These are phyloP conservation scores for Cephalopachus bancanus DNA, from an alignment of 2,797 vertebrate species.

Conservation along the genomic window DNA sequence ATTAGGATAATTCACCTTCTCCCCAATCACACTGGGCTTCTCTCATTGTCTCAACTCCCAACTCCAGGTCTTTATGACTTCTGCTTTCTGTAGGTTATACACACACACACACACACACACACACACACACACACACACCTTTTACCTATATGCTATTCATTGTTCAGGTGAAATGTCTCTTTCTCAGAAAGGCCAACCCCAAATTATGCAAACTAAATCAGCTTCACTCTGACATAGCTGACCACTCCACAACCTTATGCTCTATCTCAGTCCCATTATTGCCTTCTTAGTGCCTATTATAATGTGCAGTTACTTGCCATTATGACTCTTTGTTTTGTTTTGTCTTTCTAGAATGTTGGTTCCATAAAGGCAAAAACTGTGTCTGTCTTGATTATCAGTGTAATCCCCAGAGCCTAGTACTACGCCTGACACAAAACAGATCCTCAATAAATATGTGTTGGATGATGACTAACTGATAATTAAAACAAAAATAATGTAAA, in stretches of 20 bases:
- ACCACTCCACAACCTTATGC: background rate
- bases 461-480: background rate
- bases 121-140: background rate
- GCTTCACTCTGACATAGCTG: background rate
- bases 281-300: background rate
- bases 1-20: background rate
- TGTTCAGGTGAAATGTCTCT: background rate
- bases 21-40: background rate
- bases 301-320: background rate
- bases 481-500: too few species aligned
- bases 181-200: background rate
- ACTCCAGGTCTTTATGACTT: background rate
- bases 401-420: background rate
- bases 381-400: background rate
- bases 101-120: too few species aligned
- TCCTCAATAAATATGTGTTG: background rate
- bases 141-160: background rate
- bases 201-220: background rate
- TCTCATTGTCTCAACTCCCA: background rate
- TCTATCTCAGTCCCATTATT: background rate
- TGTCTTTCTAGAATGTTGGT: constrained; percentile 16
- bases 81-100: background rate
- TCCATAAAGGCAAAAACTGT: background rate
- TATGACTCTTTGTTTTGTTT: background rate
- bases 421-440: background rate